These are phyloP conservation scores for Metallyticus violacea DNA, from an alignment of 2,888 invertebrate genomes.

Conservation along the genomic window DNA sequence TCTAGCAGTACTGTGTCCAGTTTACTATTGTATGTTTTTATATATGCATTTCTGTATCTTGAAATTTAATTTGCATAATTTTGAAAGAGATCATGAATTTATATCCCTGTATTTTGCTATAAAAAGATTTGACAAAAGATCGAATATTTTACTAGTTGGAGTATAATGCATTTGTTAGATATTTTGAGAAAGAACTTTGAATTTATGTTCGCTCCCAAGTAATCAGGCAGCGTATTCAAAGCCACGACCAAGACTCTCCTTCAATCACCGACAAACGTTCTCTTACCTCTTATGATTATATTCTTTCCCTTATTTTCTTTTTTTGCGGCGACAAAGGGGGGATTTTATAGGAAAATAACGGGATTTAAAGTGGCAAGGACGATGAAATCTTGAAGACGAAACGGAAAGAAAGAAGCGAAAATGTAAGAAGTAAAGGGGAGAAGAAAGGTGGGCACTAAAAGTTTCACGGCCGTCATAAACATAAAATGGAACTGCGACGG, in stretches of 20 bases:
- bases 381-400: not conserved
- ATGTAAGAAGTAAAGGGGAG: not conserved
- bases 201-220: not conserved
- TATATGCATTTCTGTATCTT: no score
- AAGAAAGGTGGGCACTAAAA: slow-evolving; percentile 22
- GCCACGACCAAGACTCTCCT: not conserved
- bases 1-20: no score
- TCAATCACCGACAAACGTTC: not conserved
- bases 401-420: not conserved
- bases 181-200: not conserved
- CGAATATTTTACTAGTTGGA: no score
- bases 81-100: no score
- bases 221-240: not conserved
- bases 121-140: no score
- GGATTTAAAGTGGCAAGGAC: slow-evolving; percentile 22
- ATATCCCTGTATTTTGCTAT: no score
- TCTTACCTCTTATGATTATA: not conserved
- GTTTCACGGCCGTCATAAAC: slow-evolving; percentile 16
- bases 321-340: not conserved
- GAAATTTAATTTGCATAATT: no score
- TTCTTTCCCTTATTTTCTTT: not conserved
- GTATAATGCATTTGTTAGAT: no score
- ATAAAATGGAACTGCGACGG: slow-evolving; percentile 3
- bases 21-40: no score
- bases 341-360: slow-evolving; percentile 21